Conservation (phyloP, 37 sponge, comb jelly and placozoan genomes). For the Aplysina aerophoba region DNA sequence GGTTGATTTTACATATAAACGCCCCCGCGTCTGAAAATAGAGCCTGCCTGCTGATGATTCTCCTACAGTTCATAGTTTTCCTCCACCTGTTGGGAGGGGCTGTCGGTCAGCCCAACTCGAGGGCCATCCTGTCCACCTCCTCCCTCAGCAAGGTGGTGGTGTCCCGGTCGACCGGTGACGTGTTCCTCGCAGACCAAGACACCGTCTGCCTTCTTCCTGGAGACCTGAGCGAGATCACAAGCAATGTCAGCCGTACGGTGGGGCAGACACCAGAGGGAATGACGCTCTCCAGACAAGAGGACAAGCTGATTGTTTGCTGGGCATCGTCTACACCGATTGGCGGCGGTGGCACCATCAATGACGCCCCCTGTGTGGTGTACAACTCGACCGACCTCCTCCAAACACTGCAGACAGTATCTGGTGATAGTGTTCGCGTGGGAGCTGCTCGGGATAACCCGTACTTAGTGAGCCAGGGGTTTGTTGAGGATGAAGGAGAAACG, state of each 20-base stretch:
- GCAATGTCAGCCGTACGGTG: not conserved
- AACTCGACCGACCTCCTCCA: not conserved
- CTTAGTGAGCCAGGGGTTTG: not conserved
- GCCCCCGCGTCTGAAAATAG: too few species aligned
- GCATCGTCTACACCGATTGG: not conserved
- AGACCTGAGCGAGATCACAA: not conserved
- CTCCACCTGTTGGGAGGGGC: too few species aligned
- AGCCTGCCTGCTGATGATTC: too few species aligned
- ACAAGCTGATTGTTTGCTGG: not conserved
- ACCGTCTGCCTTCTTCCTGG: not conserved
- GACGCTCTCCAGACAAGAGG: not conserved
- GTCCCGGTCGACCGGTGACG: not conserved
- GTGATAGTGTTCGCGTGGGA: not conserved
- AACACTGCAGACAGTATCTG: not conserved
- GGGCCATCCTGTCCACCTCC: not conserved
- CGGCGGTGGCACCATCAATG: not conserved
- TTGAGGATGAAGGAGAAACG: conserved; percentile 7
- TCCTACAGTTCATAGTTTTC: too few species aligned
- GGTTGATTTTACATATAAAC: too few species aligned
- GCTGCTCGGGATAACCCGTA: not conserved
- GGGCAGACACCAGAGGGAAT: conserved; percentile 11
- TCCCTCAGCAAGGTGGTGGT: not conserved
- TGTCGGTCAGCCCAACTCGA: not conserved
- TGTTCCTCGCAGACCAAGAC: conserved; percentile 15
- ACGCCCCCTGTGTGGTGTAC: not conserved